Base-by-base conservation (phyloP, 2,888 invertebrate genomes). In the Pycnomerus fuliginosus region DNA sequence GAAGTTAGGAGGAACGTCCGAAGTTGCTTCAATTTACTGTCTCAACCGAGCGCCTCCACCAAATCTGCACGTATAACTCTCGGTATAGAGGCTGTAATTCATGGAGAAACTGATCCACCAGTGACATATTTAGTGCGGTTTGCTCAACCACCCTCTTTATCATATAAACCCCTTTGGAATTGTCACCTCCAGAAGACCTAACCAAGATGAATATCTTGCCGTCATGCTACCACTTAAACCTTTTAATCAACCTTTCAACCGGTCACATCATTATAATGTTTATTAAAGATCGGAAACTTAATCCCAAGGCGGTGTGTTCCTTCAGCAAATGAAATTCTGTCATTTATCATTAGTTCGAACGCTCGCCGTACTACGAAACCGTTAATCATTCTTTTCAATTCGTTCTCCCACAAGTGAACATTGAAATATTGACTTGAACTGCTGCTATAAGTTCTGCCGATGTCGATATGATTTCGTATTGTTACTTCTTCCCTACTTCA, bases 301-400 rank as follows among this genome's bases (percentile, higher is more conserved):
- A 25, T 32, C 24, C 24, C 16, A 22, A 17, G 28, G 16, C 34
- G 30, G 2, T 16, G 15, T 11, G 27, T 14, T 27, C 36, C 17
- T 41, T 17, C 17, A 20, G 23, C 20, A 40, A 47, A 37, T 37
- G 42, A 47, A 38, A 47, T 42, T 42, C 37, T 35, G 38, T 42
- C 47, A 47, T 47, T 42, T 38, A 47, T 47, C 47, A 47, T 42
- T 24, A 12, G 34, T 35, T 42, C 34, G 33, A 38, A 37, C 32
- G 31, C 37, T 13, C 32, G 23, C 32, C 44, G 29, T 35, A 36
- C 20, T n/a, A 17, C 47, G 30, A 42, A 42, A 36, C 42, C 47
- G 47, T 47, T 47, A 47, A 42, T 47, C 47, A 47, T 47, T 47
- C 47, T 42, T 47, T 47, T 47, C 47, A 42, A 46, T 47, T 47